Evolutionary conservation across 1,140 invertebrate species (phyloP).

Genomic region (Lineus longissimus): DNA sequence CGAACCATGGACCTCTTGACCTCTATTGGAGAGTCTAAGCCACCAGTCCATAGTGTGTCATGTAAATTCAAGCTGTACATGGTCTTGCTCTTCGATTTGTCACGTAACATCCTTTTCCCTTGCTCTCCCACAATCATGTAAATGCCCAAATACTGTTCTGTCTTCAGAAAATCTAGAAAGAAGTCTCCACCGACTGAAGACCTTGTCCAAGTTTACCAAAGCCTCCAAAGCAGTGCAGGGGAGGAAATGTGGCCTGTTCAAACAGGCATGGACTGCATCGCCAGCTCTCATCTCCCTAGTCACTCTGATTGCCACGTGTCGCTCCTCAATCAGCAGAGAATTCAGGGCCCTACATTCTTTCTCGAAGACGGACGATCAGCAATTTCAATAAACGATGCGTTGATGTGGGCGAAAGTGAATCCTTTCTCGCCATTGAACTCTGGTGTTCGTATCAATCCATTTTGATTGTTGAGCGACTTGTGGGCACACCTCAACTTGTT

Average conservation of each 20-base stretch:
- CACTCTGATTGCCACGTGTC: slow-evolving; percentile 55
- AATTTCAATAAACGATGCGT: slow-evolving; percentile 54
- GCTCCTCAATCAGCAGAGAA: slow-evolving; percentile 44
- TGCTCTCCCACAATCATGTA: too few species aligned
- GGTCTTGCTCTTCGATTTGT: too few species aligned
- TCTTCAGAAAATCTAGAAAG: too few species aligned
- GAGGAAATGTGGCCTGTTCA: slow-evolving; percentile 23
- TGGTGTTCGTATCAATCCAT: slow-evolving; percentile 53
- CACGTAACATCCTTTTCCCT: too few species aligned
- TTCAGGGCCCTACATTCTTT: slow-evolving; percentile 55
- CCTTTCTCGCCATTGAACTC: slow-evolving; percentile 55
- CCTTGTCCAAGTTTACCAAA: too few species aligned
- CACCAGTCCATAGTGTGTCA: too few species aligned
- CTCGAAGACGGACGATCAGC: slow-evolving; percentile 54
- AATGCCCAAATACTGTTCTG: too few species aligned
- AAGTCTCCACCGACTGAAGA: too few species aligned
- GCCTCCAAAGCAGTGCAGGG: slow-evolving; percentile 13
- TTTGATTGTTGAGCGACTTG: slow-evolving; percentile 43
- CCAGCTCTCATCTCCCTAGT: slow-evolving; percentile 54
- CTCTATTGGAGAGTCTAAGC: too few species aligned
- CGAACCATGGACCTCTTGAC: too few species aligned
- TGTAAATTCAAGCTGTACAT: too few species aligned
- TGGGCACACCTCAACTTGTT: too few species aligned
- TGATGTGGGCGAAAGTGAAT: slow-evolving; percentile 59
- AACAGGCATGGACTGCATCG: slow-evolving; percentile 44